phyloP scores from a whole-genome alignment of 2,888 invertebrate genomes.

The Napeogenes sylphis region DNA sequence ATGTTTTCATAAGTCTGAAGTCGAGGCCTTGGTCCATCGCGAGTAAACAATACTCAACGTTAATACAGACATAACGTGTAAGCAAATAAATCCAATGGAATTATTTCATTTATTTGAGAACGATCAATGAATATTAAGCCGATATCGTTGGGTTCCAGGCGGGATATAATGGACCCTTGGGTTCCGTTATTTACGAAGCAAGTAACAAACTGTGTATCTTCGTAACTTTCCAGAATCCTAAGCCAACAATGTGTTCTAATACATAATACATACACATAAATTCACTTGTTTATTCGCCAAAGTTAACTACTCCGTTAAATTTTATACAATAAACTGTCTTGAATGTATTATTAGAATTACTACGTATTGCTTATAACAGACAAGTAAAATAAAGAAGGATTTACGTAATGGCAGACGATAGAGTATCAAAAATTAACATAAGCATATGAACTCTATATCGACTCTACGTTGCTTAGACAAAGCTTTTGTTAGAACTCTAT shows the following conservation, averaged over 20 bases:
- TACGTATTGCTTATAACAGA: constrained; percentile 47
- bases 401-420: constrained; percentile 52
- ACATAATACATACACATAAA: constrained; percentile 34
- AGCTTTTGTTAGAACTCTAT: constrained; percentile 40
- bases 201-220: constrained; percentile 44
- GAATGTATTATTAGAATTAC: constrained; percentile 50
- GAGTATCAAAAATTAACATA: constrained; percentile 62
- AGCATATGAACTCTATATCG: constrained; percentile 44
- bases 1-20: constrained; percentile 70
- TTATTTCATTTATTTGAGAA: constrained; percentile 67
- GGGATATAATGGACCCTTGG: constrained; percentile 40
- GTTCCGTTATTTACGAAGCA: constrained; percentile 38
- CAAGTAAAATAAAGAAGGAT: constrained; percentile 59
- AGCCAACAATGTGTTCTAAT: constrained; percentile 44
- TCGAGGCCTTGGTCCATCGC: constrained; percentile 61
- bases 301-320: constrained; percentile 42
- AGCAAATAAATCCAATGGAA: constrained; percentile 43
- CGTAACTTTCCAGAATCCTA: constrained; percentile 39
- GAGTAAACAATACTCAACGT: constrained; percentile 72
- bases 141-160: constrained; percentile 56
- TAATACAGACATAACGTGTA: constrained; percentile 77
- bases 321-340: constrained; percentile 52
- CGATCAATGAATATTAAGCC: constrained; percentile 47
- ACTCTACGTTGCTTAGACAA: constrained; percentile 59
- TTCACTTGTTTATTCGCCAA: constrained; percentile 32